Conservation (phyloP, 2,113 vertebrate genomes). For the Sceloporus undulatus region DNA sequence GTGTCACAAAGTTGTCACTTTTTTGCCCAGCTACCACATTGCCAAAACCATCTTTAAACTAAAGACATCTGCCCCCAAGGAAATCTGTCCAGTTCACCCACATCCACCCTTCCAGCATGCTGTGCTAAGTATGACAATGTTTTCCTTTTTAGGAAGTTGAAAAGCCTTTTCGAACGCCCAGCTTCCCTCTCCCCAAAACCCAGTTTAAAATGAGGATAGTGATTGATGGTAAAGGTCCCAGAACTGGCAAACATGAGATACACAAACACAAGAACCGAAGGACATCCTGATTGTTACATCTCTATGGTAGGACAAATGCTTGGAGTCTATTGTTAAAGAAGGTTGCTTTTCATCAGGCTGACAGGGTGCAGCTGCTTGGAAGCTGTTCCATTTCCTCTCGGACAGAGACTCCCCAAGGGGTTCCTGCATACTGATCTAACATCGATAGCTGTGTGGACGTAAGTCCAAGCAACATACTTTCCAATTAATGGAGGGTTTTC, state of each 20-base stretch:
- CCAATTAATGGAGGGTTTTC: constrained; percentile 15
- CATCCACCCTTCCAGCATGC: not conserved
- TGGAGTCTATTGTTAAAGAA: constrained; percentile 44
- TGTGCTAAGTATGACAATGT: not conserved
- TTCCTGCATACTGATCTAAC: not conserved
- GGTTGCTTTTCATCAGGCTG: constrained; percentile 57
- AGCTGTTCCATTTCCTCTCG: constrained; percentile 30
- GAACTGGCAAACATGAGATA: constrained; percentile 40
- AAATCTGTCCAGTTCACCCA: constrained; percentile 21
- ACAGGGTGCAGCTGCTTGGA: constrained; percentile 63
- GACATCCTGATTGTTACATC: constrained; percentile 44
- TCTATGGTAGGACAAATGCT: constrained; percentile 34
- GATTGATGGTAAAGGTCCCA: constrained; percentile 60
- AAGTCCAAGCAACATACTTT: not conserved
- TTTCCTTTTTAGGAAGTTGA: constrained; percentile 8
- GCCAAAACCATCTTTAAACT: constrained; percentile 39
- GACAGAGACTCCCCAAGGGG: constrained; percentile 15
- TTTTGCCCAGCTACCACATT: constrained; percentile 22
- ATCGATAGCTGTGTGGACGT: not conserved
- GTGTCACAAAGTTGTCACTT: not conserved
- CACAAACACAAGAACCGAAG: constrained; percentile 38
- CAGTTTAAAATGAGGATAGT: constrained; percentile 46
- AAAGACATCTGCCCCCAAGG: constrained; percentile 12
- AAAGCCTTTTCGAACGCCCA: constrained; percentile 43
- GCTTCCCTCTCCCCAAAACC: not conserved